These are phyloP conservation scores for Thamnaconus septentrionalis DNA, from an alignment of 2,113 vertebrate genomes.

Conservation along the genomic window DNA sequence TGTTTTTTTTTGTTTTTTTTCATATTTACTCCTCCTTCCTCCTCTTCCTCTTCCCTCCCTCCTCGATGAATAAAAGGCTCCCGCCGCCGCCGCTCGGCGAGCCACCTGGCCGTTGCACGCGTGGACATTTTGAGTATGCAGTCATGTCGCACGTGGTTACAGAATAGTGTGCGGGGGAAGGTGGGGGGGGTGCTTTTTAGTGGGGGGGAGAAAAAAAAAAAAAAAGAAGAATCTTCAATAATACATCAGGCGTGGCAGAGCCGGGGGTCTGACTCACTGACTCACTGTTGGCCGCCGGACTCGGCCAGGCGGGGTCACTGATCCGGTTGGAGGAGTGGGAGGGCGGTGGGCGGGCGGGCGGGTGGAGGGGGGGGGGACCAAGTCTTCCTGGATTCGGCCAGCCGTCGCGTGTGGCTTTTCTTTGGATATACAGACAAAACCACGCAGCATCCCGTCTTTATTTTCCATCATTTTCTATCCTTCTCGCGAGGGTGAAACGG, in stretches of 20 bases:
- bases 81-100: conserved; percentile 10
- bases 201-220: not conserved
- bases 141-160: conserved; percentile 66
- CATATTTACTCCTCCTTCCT: too few species aligned
- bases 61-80: not conserved
- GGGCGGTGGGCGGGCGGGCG: not conserved
- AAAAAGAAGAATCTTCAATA: conserved; percentile 77
- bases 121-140: conserved; percentile 66
- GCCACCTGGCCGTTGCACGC: conserved; percentile 30
- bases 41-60: not conserved
- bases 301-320: not conserved
- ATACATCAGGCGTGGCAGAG: conserved; percentile 66
- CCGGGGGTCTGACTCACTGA: conserved; percentile 25
- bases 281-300: conserved; percentile 14
- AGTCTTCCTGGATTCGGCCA: conserved; percentile 30
- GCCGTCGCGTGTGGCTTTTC: conserved; percentile 12
- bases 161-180: conserved; percentile 61
- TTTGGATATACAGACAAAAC: too few species aligned
- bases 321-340: conserved; percentile 13
- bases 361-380: conserved; percentile 16
- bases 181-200: conserved; percentile 68
- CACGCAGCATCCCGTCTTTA: conserved; percentile 32
- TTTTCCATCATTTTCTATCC: conserved; percentile 34
- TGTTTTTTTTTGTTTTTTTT: conserved; percentile 14
- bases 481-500: too few species aligned